phyloP scores from a whole-genome alignment of 2,113 vertebrate species.

The Sphaerodactylus townsendi region DNA sequence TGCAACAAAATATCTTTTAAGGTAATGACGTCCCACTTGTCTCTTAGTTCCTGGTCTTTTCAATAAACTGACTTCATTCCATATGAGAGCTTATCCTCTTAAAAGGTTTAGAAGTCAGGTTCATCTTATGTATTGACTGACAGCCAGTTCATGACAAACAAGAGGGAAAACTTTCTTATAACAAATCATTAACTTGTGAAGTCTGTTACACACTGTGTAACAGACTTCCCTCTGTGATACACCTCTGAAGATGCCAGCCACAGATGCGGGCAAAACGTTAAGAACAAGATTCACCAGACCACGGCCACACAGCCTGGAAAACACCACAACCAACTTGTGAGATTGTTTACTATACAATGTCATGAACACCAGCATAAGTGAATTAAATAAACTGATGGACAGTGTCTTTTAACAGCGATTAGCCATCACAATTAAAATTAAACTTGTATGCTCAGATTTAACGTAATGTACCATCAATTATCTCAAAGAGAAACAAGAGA shows the following conservation, averaged over 20 bases:
- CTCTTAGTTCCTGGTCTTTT: not conserved
- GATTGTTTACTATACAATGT: not conserved
- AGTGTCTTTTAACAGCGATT: no score
- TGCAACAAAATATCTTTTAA: not conserved
- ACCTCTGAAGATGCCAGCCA: no score
- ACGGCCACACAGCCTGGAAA: no score
- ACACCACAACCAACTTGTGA: no score
- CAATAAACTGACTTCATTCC: not conserved
- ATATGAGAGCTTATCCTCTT: not conserved
- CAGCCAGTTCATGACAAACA: not conserved
- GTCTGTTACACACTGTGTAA: no score
- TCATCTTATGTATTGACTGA: not conserved
- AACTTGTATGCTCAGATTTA: not conserved
- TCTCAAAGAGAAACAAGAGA: not conserved
- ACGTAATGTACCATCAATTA: not conserved
- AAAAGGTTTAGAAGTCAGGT: not conserved
- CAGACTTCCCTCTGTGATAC: no score
- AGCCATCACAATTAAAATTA: no score
- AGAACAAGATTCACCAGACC: no score
- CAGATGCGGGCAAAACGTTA: no score
- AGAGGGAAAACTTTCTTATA: not conserved
- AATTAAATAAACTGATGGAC: not conserved
- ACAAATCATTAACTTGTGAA: not conserved
- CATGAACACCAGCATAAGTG: not conserved
- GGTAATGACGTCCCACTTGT: not conserved